phyloP scores from a whole-genome alignment of 2,113 vertebrate genomes.

The Artemisiospiza belli region DNA sequence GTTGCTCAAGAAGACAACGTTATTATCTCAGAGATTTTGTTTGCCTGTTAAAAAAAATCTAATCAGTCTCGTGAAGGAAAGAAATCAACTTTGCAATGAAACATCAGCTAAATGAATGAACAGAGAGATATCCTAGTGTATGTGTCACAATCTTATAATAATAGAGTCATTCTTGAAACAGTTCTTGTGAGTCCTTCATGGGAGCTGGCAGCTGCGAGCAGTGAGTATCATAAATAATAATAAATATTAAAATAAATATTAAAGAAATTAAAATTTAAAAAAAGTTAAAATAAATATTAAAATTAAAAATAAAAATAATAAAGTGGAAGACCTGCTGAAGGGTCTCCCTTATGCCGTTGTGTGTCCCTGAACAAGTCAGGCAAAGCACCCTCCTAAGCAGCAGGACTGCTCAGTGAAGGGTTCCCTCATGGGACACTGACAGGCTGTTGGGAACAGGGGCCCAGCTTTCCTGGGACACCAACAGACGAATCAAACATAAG shows the following conservation, averaged over 20 bases:
- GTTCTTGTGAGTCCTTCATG: neutral
- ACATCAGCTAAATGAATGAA: neutral
- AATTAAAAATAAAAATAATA: no score
- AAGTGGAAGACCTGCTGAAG: neutral
- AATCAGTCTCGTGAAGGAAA: neutral
- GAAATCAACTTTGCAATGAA: neutral
- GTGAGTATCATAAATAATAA: neutral
- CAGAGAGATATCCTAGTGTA: neutral
- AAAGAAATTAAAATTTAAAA: no score
- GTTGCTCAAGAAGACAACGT: neutral
- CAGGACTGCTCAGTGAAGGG: neutral
- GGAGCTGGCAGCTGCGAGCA: neutral
- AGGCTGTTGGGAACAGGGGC: no score
- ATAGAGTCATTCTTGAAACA: neutral
- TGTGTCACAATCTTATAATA: no score
- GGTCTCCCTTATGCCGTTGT: neutral
- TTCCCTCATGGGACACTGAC: accelerated
- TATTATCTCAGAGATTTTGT: neutral
- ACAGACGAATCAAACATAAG: neutral
- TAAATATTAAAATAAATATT: no score
- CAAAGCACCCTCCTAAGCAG: accelerated
- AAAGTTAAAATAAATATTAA: no score
- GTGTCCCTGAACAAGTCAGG: neutral
- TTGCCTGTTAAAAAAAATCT: neutral
- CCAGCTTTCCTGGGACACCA: accelerated